Conservation (phyloP, 2,888 invertebrate species). For the Ophioninae sp. region DNA sequence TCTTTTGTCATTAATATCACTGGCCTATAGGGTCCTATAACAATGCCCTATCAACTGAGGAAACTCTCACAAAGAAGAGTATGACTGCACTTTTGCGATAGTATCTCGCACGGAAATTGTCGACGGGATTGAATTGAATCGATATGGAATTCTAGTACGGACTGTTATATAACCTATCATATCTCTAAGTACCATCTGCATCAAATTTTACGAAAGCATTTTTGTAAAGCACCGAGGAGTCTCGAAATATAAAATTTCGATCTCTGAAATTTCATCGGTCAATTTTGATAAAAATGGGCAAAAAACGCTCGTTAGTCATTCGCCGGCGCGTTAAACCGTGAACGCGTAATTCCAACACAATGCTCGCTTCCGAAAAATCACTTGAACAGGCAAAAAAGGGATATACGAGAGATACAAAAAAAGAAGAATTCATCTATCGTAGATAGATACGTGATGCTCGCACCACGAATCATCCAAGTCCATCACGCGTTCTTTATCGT, state of each 20-base stretch:
- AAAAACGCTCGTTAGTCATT: background rate
- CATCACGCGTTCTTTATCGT: slow-evolving; percentile 6
- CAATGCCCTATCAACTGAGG: background rate
- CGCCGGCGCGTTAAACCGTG: slow-evolving; percentile 9
- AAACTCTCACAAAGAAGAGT: background rate
- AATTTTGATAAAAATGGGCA: slow-evolving; percentile 25
- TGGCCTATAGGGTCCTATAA: background rate
- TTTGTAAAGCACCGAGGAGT: too few relatives aligned
- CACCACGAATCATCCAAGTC: slow-evolving; percentile 9
- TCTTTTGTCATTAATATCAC: background rate
- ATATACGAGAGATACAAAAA: background rate
- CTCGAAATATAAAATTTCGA: too few relatives aligned
- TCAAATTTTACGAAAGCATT: too few relatives aligned
- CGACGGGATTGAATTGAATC: too few relatives aligned
- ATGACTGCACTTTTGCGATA: background rate
- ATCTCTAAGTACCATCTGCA: too few relatives aligned
- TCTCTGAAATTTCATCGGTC: background rate
- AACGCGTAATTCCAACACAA: slow-evolving; percentile 22
- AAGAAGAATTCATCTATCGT: background rate
- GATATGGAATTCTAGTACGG: too few relatives aligned
- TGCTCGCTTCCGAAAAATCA: slow-evolving; percentile 36
- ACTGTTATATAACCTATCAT: too few relatives aligned
- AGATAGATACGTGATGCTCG: background rate
- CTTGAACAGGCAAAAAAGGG: slow-evolving; percentile 37
- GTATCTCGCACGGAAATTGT: too few relatives aligned